Evolutionary conservation across 1,140 invertebrate species (phyloP).

Genomic region (Drosophila lowei): DNA sequence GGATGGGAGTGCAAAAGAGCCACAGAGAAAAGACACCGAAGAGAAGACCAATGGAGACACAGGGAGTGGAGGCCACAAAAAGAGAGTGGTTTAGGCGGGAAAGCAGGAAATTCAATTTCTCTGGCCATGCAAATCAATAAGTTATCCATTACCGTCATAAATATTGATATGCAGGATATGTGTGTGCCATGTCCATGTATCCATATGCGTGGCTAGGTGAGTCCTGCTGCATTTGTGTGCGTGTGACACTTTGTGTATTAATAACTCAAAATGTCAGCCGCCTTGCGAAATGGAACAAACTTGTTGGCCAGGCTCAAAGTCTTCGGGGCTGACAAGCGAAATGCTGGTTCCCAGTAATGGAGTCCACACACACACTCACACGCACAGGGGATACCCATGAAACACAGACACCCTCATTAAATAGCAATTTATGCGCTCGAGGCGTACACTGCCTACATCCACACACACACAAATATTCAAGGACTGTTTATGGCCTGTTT

Average conservation of each 20-base stretch:
- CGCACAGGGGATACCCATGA: neutral
- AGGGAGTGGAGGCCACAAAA: neutral
- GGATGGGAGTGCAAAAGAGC: no score
- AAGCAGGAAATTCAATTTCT: constrained; percentile 4
- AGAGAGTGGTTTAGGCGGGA: neutral
- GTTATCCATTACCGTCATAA: constrained; percentile 58
- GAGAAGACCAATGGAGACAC: neutral
- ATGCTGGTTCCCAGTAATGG: constrained; percentile 44
- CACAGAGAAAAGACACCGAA: no score
- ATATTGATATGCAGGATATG: constrained; percentile 14
- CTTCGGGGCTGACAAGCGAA: constrained; percentile 57
- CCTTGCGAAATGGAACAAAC: constrained; percentile 58
- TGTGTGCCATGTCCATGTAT: neutral
- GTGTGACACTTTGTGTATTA: constrained; percentile 63
- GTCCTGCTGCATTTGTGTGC: neutral
- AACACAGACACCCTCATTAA: constrained; percentile 29
- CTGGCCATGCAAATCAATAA: constrained; percentile 52
- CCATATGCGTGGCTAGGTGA: constrained; percentile 2
- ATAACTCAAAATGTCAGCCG: constrained; percentile 66
- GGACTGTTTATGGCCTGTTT: constrained; percentile 44
- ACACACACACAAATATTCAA: constrained; percentile 1
- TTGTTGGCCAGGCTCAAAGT: constrained; percentile 59
- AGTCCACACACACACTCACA: constrained; percentile 24
- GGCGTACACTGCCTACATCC: neutral
- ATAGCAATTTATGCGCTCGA: constrained; percentile 35